A percentile compares a stretch with the other conserved stretches of the same genome.
Conservation (phyloP, 2,113 vertebrate genomes). For the Bufo gargarizans region DNA sequence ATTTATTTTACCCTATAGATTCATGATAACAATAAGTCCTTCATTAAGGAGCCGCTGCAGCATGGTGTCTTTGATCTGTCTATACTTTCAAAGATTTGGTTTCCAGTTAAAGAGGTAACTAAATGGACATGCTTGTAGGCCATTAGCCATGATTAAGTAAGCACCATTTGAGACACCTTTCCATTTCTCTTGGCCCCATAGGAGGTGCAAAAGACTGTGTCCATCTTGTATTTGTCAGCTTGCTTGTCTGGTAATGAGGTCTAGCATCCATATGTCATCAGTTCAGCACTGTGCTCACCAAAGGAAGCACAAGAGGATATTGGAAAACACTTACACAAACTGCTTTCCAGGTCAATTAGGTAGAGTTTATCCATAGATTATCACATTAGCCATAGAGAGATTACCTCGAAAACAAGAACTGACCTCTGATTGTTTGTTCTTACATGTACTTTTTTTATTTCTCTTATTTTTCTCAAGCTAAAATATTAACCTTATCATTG, state of each 20-base stretch:
- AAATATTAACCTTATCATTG: neutral
- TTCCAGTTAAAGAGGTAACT: constrained; percentile 23
- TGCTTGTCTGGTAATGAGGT: constrained; percentile 72
- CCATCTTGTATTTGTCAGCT: constrained; percentile 64
- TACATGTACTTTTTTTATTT: neutral
- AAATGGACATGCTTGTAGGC: neutral
- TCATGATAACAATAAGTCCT: constrained; percentile 19
- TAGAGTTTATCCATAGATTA: constrained; percentile 54
- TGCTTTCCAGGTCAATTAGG: constrained; percentile 56
- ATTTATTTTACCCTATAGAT: constrained; percentile 17
- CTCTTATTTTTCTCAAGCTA: neutral
- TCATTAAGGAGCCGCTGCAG: constrained; percentile 9
- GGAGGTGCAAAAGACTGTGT: constrained; percentile 11
- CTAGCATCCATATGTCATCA: constrained; percentile 69
- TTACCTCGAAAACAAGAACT: constrained; percentile 35
- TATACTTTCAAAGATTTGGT: constrained; percentile 1
- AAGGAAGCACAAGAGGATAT: constrained; percentile 47
- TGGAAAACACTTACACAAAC: constrained; percentile 55
- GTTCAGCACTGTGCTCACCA: constrained; percentile 32
- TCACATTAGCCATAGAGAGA: constrained; percentile 51
- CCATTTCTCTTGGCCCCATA: constrained; percentile 48
- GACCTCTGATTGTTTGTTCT: neutral
- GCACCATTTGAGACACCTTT: constrained; percentile 24
- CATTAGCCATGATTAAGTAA: constrained; percentile 23
- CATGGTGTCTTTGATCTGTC: constrained; percentile 28